phyloP scores from a whole-genome alignment of 2,888 invertebrate genomes.

The Sinelater perroti region DNA sequence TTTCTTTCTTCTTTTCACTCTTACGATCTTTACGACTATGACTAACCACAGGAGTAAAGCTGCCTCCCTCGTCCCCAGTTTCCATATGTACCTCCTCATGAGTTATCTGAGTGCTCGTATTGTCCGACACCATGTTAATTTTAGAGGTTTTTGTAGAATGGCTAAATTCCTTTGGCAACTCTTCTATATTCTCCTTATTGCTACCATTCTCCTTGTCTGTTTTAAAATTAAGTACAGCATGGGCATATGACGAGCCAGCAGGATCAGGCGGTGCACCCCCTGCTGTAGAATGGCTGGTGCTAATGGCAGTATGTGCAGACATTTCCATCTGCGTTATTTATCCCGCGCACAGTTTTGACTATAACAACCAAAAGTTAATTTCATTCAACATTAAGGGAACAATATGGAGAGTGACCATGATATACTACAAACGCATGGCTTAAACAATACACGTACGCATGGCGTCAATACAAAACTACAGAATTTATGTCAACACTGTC shows the following conservation, averaged over 20 bases:
- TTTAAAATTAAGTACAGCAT: constrained; percentile 72
- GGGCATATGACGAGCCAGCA: constrained; percentile 75
- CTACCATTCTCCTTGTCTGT: constrained; percentile 42
- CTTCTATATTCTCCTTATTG: constrained; percentile 55
- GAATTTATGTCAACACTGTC: constrained; percentile 9
- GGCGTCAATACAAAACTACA: constrained; percentile 16
- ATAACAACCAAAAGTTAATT: constrained; percentile 18
- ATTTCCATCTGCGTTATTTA: constrained; percentile 41
- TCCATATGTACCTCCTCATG: constrained; percentile 30
- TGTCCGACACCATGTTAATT: constrained; percentile 10
- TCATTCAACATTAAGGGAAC: constrained; percentile 44
- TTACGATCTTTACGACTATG: constrained; percentile 59
- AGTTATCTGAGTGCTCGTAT: constrained; percentile 7
- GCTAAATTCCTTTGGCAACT: constrained; percentile 39
- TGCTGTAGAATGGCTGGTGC: constrained; percentile 46
- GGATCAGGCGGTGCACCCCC: constrained; percentile 46
- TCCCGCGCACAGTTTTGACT: constrained; percentile 25
- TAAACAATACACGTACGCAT: constrained; percentile 36
- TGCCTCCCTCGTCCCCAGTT: constrained; percentile 52
- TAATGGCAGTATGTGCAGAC: constrained; percentile 52
- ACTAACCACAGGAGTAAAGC: constrained; percentile 57
- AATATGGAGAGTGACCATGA: constrained; percentile 61
- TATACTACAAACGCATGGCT: constrained; percentile 60
- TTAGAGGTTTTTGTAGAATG: constrained; percentile 26
- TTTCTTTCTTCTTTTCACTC: constrained; percentile 54